Conservation (phyloP, 37 sponge, comb jelly and placozoan species). For the Halichondria panicea region DNA sequence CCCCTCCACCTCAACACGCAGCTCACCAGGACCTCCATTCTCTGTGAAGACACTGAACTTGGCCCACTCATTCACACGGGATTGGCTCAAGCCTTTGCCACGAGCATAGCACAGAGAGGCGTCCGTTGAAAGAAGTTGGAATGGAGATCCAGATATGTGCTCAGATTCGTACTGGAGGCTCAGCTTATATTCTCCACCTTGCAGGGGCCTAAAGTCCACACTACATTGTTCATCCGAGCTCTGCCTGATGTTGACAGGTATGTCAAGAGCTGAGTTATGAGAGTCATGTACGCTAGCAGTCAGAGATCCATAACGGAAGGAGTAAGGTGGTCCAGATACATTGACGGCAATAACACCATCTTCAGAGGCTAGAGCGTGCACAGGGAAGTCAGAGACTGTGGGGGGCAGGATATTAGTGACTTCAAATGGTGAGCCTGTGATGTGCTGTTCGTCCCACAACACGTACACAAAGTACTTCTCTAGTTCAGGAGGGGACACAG, state of each 20-base stretch:
- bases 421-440: conserved; percentile 67
- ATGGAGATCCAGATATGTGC: conserved; percentile 79
- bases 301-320: conserved; percentile 34
- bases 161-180: conserved; percentile 49
- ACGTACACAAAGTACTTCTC: conserved; percentile 58
- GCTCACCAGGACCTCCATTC: conserved; percentile 72
- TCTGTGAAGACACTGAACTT: conserved; percentile 71
- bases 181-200: conserved; percentile 42
- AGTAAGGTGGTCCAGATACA: conserved; percentile 56
- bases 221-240: conserved; percentile 7
- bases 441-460: conserved; percentile 62
- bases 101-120: conserved; percentile 56
- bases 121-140: conserved; percentile 49
- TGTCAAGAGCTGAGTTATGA: background rate
- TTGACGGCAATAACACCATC: conserved; percentile 59
- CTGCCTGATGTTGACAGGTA: background rate
- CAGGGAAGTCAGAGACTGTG: conserved; percentile 30
- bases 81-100: conserved; percentile 58
- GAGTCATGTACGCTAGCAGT: background rate
- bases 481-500: conserved; percentile 35
- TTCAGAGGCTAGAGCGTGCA: conserved; percentile 53
- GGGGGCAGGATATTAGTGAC: conserved; percentile 42
- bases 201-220: conserved; percentile 25
- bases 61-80: conserved; percentile 24
- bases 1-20: conserved; percentile 67